A percentile compares a stretch with the other conserved stretches of the same genome.
These are phyloP conservation scores for Ceratosolen fusciceps DNA, from an alignment of 1,140 invertebrate species.

Conservation along the genomic window DNA sequence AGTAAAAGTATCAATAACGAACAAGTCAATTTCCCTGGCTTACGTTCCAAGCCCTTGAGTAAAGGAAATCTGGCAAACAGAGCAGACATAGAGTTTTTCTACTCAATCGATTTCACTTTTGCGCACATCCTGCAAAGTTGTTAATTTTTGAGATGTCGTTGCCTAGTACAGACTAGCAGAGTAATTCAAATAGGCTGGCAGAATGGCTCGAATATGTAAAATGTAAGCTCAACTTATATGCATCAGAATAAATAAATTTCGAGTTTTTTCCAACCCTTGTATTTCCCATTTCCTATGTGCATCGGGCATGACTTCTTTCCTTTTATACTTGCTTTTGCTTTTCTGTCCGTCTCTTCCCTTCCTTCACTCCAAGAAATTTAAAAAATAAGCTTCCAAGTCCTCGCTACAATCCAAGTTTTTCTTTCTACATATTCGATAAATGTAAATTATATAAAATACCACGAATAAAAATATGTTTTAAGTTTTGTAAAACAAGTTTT, in stretches of 20 bases:
- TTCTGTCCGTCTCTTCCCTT: neutral
- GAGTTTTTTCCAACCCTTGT: conserved; percentile 5
- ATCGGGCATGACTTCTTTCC: neutral
- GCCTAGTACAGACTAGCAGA: neutral
- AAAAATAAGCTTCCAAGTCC: neutral
- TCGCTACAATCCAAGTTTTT: neutral
- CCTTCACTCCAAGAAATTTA: conserved; percentile 4
- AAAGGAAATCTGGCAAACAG: conserved; percentile 1
- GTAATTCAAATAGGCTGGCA: neutral
- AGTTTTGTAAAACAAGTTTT: neutral
- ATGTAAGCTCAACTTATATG: conserved; percentile 19
- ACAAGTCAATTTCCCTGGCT: neutral
- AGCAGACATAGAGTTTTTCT: neutral
- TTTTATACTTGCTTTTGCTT: neutral
- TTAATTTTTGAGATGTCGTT: neutral
- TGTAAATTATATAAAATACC: neutral
- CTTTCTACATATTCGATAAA: neutral
- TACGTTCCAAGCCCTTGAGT: neutral
- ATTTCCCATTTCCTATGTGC: conserved; percentile 10
- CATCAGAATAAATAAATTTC: conserved; percentile 14
- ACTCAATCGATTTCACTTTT: conserved; percentile 1
- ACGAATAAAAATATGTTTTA: neutral
- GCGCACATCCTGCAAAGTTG: neutral
- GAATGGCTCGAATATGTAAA: conserved; percentile 27
- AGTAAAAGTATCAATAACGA: no score